phyloP scores from a whole-genome alignment of 2,797 vertebrate genomes.

The Siniperca obscura region DNA sequence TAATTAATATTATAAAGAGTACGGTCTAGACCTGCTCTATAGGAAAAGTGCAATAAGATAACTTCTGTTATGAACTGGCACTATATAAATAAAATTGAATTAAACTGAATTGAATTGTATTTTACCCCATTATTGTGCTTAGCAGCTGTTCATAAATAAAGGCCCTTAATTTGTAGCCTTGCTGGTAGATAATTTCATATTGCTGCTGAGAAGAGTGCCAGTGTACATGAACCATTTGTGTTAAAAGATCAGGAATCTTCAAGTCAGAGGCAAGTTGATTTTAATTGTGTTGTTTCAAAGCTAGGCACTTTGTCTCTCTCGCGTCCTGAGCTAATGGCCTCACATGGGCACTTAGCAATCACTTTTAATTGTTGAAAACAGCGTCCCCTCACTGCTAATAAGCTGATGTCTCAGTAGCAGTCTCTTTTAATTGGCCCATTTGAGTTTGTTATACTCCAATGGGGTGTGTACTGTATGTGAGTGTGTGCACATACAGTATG shows the following conservation, averaged over 20 bases:
- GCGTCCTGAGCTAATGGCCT: constrained; percentile 47
- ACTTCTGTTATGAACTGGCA: too few relatives aligned
- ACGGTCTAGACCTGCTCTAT: too few relatives aligned
- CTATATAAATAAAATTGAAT: too few relatives aligned
- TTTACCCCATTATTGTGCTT: neutral
- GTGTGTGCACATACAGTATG: neutral
- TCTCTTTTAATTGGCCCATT: constrained; percentile 62
- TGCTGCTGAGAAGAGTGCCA: neutral
- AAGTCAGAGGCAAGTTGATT: constrained; percentile 6
- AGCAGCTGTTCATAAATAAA: constrained; percentile 3
- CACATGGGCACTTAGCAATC: constrained; percentile 49
- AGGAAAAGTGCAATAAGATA: too few relatives aligned
- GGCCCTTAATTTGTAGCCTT: neutral
- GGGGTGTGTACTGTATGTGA: neutral
- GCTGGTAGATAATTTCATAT: neutral
- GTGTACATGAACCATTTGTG: neutral
- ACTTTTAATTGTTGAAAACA: constrained; percentile 54
- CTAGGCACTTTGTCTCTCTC: constrained; percentile 12
- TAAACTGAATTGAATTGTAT: neutral
- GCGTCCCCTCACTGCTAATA: constrained; percentile 47
- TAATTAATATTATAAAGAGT: too few relatives aligned
- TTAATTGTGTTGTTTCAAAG: constrained; percentile 46
- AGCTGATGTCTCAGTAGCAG: constrained; percentile 39
- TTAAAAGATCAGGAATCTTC: constrained; percentile 6
- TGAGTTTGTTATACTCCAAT: constrained; percentile 33